phyloP scores from a whole-genome alignment of 2,797 vertebrate species.

The Sitta carolinensis region DNA sequence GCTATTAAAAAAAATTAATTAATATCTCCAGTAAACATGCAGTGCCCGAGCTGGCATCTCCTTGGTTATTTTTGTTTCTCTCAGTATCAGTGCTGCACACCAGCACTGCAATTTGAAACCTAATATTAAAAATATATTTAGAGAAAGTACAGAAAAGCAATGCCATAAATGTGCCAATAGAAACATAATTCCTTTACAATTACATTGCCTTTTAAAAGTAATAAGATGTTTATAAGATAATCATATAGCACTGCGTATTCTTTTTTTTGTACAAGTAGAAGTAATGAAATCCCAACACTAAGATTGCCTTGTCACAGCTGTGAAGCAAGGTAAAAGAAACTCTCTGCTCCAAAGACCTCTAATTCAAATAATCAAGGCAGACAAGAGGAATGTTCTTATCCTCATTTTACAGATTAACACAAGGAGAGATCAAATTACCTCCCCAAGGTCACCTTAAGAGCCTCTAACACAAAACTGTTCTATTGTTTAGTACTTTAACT shows the following conservation, averaged over 20 bases:
- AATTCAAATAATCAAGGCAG: slow-evolving; percentile 37
- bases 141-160: neutral
- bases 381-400: slow-evolving; percentile 57
- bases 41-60: neutral
- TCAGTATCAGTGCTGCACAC: neutral
- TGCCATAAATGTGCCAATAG: neutral
- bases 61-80: slow-evolving; percentile 6
- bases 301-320: neutral
- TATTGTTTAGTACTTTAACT: neutral
- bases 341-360: neutral
- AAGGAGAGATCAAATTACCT: slow-evolving; percentile 39
- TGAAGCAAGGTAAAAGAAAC: slow-evolving; percentile 14
- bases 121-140: slow-evolving; percentile 13
- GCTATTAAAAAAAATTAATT: neutral
- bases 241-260: neutral
- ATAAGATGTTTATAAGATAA: neutral
- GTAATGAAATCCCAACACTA: neutral
- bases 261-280: neutral
- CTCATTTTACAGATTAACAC: slow-evolving; percentile 49
- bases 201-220: neutral
- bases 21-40: neutral
- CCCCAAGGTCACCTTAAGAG: slow-evolving; percentile 33
- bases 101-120: slow-evolving; percentile 31
- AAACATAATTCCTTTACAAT: neutral
- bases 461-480: neutral